Evolutionary conservation across 2,888 invertebrate genomes (phyloP).

Genomic region (Pollenia griseotomentosa): DNA sequence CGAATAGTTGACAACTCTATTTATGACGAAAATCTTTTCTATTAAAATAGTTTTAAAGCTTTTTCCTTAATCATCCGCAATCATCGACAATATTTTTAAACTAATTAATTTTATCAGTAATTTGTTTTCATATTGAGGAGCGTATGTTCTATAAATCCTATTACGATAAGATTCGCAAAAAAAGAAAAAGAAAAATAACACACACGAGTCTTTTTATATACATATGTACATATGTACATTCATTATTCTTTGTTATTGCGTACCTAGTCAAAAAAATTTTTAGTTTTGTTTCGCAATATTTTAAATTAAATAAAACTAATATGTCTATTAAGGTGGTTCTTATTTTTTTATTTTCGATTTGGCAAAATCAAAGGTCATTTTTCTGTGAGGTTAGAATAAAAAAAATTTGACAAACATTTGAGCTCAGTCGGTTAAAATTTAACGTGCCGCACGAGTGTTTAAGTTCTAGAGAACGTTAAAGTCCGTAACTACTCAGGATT

Average conservation of each 20-base stretch:
- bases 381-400: too few species aligned
- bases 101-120: constrained; percentile 19
- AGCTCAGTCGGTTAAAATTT: too few species aligned
- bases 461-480: too few species aligned
- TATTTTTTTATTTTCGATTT: too few species aligned
- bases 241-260: constrained; percentile 19
- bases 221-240: too few species aligned
- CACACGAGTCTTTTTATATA: constrained; percentile 14
- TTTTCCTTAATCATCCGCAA: constrained; percentile 13
- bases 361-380: too few species aligned
- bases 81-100: constrained; percentile 16
- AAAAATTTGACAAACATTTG: too few species aligned
- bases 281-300: not conserved
- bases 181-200: constrained; percentile 1
- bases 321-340: too few species aligned
- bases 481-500: too few species aligned
- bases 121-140: not conserved
- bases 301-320: not conserved
- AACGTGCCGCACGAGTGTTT: too few species aligned
- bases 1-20: too few species aligned
- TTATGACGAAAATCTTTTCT: not conserved
- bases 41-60: not conserved
- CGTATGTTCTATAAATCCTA: constrained; percentile 21
- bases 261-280: not conserved
- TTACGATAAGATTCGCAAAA: constrained; percentile 32